Conservation (phyloP, 2,888 invertebrate genomes). For the Campoplex nolae region DNA sequence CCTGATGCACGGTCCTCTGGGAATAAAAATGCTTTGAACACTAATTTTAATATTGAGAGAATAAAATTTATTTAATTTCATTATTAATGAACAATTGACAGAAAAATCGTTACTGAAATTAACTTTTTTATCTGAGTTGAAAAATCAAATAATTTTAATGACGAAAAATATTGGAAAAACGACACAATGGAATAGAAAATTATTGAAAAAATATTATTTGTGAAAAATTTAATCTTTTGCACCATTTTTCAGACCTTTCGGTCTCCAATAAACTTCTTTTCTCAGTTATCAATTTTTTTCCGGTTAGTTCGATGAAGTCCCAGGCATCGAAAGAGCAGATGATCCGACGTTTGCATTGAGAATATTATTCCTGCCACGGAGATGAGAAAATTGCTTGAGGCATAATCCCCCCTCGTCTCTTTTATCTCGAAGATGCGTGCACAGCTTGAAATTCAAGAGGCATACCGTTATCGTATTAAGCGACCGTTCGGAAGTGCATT, state of each 20-base stretch:
- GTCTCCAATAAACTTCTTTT: no score
- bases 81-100: no score
- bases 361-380: constrained; percentile 60
- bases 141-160: no score
- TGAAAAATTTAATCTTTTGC: background rate
- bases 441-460: constrained; percentile 50
- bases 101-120: no score
- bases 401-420: constrained; percentile 31
- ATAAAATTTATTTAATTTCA: no score
- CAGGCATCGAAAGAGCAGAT: constrained; percentile 10
- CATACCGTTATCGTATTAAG: constrained; percentile 65
- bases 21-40: no score
- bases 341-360: constrained; percentile 51
- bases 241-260: background rate
- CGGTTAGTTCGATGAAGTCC: constrained; percentile 13
- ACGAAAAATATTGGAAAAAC: no score
- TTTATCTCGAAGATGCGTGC: constrained; percentile 48
- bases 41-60: no score
- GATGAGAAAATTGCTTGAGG: constrained; percentile 57
- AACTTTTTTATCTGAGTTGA: no score
- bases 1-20: no score
- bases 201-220: background rate
- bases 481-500: constrained; percentile 66
- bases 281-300: background rate
- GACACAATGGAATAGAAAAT: background rate